Base-by-base conservation (phyloP, 2,797 vertebrate species). In the Acanthurus tractus region DNA sequence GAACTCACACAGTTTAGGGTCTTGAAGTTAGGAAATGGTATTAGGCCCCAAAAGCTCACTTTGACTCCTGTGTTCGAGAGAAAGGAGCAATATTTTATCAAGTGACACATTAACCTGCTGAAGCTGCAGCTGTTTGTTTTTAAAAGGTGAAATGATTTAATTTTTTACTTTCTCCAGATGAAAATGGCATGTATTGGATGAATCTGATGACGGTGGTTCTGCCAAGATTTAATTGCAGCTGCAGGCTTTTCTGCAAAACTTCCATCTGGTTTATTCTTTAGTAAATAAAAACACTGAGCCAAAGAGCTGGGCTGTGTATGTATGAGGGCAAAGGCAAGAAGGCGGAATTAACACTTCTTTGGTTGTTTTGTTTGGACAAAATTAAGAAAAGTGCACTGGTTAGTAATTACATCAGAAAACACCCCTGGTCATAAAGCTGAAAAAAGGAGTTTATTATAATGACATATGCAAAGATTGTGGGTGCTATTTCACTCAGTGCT, bases 151-250 rank as follows among this genome's bases (percentile, higher is more conserved):
- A 46, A 62, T n/a, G 54, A 58, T 10, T 49, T 0, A 63, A 38
- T 23, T 17, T 67, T 8, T 14, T 3, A 20, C 25, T 25, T 56
- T 45, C 2, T 40, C 10, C 34, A 1, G 42, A 54, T 20, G 58
- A 14, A 22, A n/a, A 25, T 58, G 22, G 2, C n/a, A 5, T 13
- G 8, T 38, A 22, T 18, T 1, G 7, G 6, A 63, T 53, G n/a
- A 22, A 71, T 61, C 64, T 38, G 22, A 69, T 8, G 14, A 40
- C 18, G 18, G 45, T 8, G 53, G 38, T 63, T 57, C 23, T 49
- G 52, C 38, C 48, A 8, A 44, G 23, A 29, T 49, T 23, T 49
- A 45, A 77, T 59, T 76, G 36, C 48, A 45, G 58, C 69, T 76
- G 53, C 48, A 56, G 36, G 52, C 40, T 74, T 53, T 29, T 42